Percentiles rank a stretch among this genome's conserved stretches.
phyloP scores from a whole-genome alignment of 2,888 invertebrate species.

The Diarsia rubi region DNA sequence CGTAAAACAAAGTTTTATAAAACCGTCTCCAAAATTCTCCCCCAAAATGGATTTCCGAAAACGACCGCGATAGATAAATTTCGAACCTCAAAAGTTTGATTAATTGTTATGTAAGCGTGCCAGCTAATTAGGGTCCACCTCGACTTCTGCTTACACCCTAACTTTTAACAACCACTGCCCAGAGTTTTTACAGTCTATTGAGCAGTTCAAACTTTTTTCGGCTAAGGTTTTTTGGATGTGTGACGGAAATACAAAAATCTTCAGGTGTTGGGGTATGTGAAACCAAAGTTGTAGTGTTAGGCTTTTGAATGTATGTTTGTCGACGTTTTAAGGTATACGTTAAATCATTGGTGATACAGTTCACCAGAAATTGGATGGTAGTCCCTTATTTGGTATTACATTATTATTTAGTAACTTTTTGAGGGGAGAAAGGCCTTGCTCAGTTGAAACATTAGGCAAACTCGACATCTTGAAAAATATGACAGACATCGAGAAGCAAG shows the following conservation, averaged over 20 bases:
- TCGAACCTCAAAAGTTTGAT: slow-evolving; percentile 52
- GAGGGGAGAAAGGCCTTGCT: not conserved
- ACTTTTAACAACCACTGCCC: slow-evolving; percentile 55
- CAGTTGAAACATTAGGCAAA: no score
- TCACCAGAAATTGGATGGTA: not conserved
- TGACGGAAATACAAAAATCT: not conserved
- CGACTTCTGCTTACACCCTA: slow-evolving; percentile 44
- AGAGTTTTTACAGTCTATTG: slow-evolving; percentile 42
- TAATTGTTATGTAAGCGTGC: slow-evolving; percentile 55
- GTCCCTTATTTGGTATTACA: not conserved
- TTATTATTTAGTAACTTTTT: not conserved
- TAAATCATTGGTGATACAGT: not conserved
- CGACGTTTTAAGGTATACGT: not conserved
- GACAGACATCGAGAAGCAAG: not conserved
- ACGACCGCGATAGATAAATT: slow-evolving; percentile 44
- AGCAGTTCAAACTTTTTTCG: slow-evolving; percentile 21
- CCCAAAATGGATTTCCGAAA: slow-evolving; percentile 27
- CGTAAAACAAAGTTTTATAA: slow-evolving; percentile 6
- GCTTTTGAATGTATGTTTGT: not conserved
- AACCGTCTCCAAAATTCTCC: not conserved
- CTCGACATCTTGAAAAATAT: no score
- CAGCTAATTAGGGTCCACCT: slow-evolving; percentile 56
- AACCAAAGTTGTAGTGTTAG: not conserved
- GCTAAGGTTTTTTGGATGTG: slow-evolving; percentile 15
- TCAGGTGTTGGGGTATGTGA: not conserved